Base-by-base conservation (phyloP, 30 jellyfish, hydroid and myxozoan species). In the Pseudorhiza aurosa region DNA sequence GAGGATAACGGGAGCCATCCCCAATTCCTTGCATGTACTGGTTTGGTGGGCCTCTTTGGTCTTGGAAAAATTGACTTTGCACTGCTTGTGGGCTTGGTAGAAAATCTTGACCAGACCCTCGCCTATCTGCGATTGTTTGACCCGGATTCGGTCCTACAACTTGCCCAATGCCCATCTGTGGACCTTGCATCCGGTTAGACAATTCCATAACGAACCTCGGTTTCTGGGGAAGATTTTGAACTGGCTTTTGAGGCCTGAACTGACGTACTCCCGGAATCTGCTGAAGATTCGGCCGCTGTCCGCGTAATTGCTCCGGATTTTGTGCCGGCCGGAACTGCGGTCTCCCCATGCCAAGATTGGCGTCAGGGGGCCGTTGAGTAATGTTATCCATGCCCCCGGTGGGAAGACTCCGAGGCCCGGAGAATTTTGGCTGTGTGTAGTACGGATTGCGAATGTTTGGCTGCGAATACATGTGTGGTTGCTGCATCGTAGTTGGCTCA, bases 261-360 rank as follows among this genome's bases (percentile, higher is more conserved):
- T 72, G 72, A 19, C 49, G 31, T 18, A 37, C 27, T 1, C 4
- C 31, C 3, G 75, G 67, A 45, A 33, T 7, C 6, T 18, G 76
- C 64, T 72, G 86, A 15, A 43, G 17, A 8, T 56, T 64, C 8
- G 50, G 68, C 44, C 21, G 71, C 57, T 47, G 70, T 25, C 75
- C 51, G 0, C 22, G 86, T 33, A 51, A 24, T 4, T 72, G 75
- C 15, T 53, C 75, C 17, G 24, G 21, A 53, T 53, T 56, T n/a
- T 72, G 86, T 19, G 55, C 35, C 45, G 62, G 86, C 22, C 36
- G 86, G 22, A 51, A 50, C 42, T 24, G 75, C 3, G 86, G 63
- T 36, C 86, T 56, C 39, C n/a, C 53, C 50, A 43, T 35, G 57
- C 40, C 51, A 29, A 53, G 44, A 17, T 35, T 39, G 33, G 64